A percentile compares a stretch with the other conserved stretches of the same genome.
phyloP scores from a whole-genome alignment of 2,888 invertebrate species.

The Metalampra italica region DNA sequence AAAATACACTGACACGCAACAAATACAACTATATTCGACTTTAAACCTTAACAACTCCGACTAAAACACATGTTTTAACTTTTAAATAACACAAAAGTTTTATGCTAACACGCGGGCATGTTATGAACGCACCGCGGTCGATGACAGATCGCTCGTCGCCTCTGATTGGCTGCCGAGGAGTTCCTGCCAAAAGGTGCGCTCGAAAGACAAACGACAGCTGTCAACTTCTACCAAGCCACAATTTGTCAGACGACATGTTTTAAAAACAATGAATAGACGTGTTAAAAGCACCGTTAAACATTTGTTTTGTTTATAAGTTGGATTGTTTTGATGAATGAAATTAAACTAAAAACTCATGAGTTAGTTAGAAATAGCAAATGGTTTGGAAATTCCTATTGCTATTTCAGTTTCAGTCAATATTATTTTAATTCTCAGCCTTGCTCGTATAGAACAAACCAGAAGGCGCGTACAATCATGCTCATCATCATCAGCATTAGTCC shows the following conservation, averaged over 20 bases:
- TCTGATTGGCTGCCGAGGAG: conserved; percentile 54
- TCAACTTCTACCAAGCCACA: conserved; percentile 45
- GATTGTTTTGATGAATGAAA: neutral
- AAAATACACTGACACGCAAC: conserved; percentile 18
- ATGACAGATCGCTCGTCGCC: conserved; percentile 59
- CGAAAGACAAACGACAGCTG: conserved; percentile 58
- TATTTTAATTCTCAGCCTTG: too few species aligned
- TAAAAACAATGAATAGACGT: conserved; percentile 30
- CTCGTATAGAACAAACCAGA: too few species aligned
- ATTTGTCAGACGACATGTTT: conserved; percentile 60
- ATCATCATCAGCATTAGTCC: too few species aligned
- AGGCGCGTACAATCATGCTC: too few species aligned
- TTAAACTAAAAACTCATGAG: neutral
- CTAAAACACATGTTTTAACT: neutral
- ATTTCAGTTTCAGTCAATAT: too few species aligned
- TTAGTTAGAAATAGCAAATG: too few species aligned
- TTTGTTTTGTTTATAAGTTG: conserved; percentile 2
- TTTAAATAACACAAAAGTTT: conserved; percentile 3
- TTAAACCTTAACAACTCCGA: conserved; percentile 13
- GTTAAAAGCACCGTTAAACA: conserved; percentile 8
- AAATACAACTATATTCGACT: conserved; percentile 8
- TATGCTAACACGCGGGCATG: conserved; percentile 8
- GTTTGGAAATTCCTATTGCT: too few species aligned
- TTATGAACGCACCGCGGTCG: conserved; percentile 26
- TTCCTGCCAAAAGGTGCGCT: conserved; percentile 50